Evolutionary conservation across 2,113 vertebrate genomes (phyloP).

Genomic region (Seriola rivoliana): DNA sequence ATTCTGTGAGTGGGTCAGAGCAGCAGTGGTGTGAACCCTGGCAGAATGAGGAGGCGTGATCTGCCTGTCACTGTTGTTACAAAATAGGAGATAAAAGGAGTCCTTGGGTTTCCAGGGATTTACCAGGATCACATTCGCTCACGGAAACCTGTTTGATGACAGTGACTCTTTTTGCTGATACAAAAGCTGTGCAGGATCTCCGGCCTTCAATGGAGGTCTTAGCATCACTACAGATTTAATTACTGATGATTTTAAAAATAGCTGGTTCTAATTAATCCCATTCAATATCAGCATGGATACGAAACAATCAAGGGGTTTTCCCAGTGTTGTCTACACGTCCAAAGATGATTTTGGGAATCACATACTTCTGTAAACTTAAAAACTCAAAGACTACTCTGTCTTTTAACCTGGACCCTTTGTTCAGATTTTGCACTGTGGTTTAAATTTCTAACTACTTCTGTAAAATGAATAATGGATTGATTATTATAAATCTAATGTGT

Average conservation of each 20-base stretch:
- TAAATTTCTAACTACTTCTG: neutral
- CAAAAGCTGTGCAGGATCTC: slow-evolving; percentile 37
- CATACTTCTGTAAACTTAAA: neutral
- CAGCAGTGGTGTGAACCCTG: slow-evolving; percentile 7
- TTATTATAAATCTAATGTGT: slow-evolving; percentile 1
- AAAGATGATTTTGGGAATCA: slow-evolving; percentile 9
- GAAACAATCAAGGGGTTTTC: slow-evolving; percentile 29
- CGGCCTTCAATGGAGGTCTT: slow-evolving; percentile 48
- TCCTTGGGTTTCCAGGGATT: slow-evolving; percentile 74
- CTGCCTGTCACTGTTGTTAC: slow-evolving; percentile 35
- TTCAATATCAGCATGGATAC: slow-evolving; percentile 37
- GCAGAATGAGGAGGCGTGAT: slow-evolving; percentile 16
- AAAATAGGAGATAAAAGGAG: slow-evolving; percentile 57
- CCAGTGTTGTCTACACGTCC: neutral
- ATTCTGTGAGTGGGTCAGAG: slow-evolving; percentile 25
- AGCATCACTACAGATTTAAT: slow-evolving; percentile 53
- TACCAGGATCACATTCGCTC: slow-evolving; percentile 63
- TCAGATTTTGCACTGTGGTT: neutral
- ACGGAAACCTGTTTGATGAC: slow-evolving; percentile 61
- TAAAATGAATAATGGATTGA: slow-evolving; percentile 13
- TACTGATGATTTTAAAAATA: slow-evolving; percentile 48
- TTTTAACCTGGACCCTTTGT: neutral
- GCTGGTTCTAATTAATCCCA: slow-evolving; percentile 49
- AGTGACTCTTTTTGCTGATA: slow-evolving; percentile 15
- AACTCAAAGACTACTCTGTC: neutral